Evolutionary conservation across 2,888 invertebrate genomes (phyloP).

Genomic region (Caenorhabditis uteleia): DNA sequence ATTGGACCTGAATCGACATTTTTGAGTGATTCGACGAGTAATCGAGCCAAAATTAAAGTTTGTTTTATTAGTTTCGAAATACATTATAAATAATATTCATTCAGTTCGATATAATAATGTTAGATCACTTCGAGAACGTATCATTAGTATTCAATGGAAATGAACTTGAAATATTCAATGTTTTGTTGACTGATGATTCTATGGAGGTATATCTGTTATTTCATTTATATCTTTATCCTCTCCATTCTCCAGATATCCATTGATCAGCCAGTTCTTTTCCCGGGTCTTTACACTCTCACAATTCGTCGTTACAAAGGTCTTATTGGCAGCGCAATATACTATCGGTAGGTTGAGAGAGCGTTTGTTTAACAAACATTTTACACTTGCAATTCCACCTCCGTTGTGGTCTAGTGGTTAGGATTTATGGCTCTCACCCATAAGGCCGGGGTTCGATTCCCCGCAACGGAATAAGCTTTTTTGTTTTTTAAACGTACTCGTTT

Average conservation of each 20-base stretch:
- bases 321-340: constrained; percentile 47
- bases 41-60: constrained; percentile 40
- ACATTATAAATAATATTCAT: not conserved
- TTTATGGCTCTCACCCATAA: constrained; percentile 49
- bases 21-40: constrained; percentile 39
- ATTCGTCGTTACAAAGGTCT: constrained; percentile 49
- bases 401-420: constrained; percentile 45
- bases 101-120: constrained; percentile 42
- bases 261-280: constrained; percentile 45
- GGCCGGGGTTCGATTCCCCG: constrained; percentile 55
- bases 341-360: constrained; percentile 26
- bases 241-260: constrained; percentile 23
- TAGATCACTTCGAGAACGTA: constrained; percentile 53
- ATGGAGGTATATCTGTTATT: constrained; percentile 34
- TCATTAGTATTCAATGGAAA: constrained; percentile 44
- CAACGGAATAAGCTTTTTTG: constrained; percentile 50
- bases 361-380: not conserved
- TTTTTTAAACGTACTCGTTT: no score
- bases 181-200: constrained; percentile 41
- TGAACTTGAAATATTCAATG: constrained; percentile 47
- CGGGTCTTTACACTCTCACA: constrained; percentile 47
- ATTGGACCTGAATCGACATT: constrained; percentile 41
- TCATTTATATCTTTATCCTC: not conserved
- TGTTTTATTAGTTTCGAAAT: not conserved
- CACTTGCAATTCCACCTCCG: no score